Base-by-base conservation (phyloP, 2,797 vertebrate species). In the Cossypha polioptera region DNA sequence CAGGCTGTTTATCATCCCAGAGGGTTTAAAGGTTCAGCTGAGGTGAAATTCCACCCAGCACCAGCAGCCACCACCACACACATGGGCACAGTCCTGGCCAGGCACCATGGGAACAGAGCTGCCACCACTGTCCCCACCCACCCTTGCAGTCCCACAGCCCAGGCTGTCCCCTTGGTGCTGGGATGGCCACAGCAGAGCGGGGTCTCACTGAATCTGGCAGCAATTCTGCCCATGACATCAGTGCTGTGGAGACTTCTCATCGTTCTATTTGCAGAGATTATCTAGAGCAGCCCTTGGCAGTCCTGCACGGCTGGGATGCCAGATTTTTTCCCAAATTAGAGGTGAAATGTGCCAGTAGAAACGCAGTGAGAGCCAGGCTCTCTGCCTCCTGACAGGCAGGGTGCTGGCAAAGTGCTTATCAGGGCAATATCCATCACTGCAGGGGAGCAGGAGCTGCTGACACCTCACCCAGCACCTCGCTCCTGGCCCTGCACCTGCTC, bases 251-350 rank as follows among this genome's bases (percentile, higher is more conserved):
- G 92, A 36, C 73, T 94, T 94, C 5, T 11, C 5, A 1, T 86
- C 10, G 1, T 92, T 89, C 89, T 94, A 86, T 94, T 96, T 94
- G 81, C 86, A 96, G 91, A 90, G 78, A 90, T 95, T 92, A 90
- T 94, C 79, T 93, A 7, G 83, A 94, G 81, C 84, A 78, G 84
- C 74, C 87, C 38, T 92, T 94, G 93, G 92, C 90, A 93, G 90
- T 33, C 57, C 61, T 11, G 47, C 42, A 9, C 1, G 65, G 36
- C 18, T 86, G 88, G 28, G 48, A 33, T 83, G 94, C 90, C 96
- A 95, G 85, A 82, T 42, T 71, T 90, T 92, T 92, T 84, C 85
- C 82, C 48, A 88, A 77, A 91, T 86, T 76, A 95, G 82, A 93
- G 93, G 90, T 90, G 88, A 87, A 95, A 76, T 71, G 57, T 92